These are phyloP conservation scores for Drosophila punjabiensis DNA, from an alignment of 1,140 invertebrate genomes.

Conservation along the genomic window DNA sequence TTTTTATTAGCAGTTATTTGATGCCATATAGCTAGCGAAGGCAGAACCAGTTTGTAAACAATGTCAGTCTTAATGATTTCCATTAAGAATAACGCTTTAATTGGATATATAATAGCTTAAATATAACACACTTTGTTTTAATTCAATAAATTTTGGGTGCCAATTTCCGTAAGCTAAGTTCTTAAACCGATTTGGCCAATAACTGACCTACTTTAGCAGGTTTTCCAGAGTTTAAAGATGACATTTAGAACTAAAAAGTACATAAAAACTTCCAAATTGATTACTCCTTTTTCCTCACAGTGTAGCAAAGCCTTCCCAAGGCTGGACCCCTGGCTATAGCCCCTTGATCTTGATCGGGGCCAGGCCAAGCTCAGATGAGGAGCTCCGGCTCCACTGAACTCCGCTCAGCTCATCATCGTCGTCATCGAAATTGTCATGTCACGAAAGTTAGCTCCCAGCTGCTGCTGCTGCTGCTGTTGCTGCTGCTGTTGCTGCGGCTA, in stretches of 20 bases:
- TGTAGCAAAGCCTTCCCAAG: constrained; percentile 27
- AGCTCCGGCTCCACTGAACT: constrained; percentile 16
- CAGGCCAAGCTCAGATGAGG: constrained; percentile 8
- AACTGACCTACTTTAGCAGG: background rate
- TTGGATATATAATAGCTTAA: background rate
- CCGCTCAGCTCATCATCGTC: constrained; percentile 66
- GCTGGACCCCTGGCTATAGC: constrained; percentile 21
- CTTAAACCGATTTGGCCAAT: too few species aligned
- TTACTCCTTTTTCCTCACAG: background rate
- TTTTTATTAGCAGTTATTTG: background rate
- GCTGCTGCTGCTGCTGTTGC: too few species aligned
- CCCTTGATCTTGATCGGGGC: constrained; percentile 73
- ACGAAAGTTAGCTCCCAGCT: constrained; percentile 80
- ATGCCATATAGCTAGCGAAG: too few species aligned
- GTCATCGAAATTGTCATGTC: constrained; percentile 82
- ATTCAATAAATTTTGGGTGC: background rate
- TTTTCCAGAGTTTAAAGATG: background rate
- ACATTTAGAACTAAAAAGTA: background rate
- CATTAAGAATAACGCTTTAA: background rate
- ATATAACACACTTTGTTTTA: background rate
- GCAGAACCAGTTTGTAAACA: background rate
- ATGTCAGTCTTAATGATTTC: background rate
- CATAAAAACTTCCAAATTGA: background rate
- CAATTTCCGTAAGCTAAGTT: background rate
- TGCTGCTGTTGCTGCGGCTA: constrained; percentile 30